Percentiles rank a stretch among this genome's conserved stretches.
These are phyloP conservation scores for Diadophis punctatus DNA, from an alignment of 2,113 vertebrate species.

Conservation along the genomic window DNA sequence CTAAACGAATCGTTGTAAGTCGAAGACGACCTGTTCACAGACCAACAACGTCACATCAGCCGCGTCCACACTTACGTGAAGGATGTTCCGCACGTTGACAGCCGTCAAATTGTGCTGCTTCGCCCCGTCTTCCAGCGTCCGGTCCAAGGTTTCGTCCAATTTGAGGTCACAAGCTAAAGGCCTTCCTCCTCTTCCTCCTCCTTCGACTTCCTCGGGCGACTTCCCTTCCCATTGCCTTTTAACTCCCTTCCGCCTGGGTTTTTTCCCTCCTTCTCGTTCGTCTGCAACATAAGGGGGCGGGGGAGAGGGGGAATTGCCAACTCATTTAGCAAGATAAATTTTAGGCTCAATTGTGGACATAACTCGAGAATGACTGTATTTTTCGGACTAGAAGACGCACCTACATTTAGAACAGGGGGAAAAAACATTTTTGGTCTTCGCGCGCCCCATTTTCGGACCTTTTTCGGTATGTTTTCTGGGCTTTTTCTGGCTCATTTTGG, in stretches of 20 bases:
- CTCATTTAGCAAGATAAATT: too few relatives aligned
- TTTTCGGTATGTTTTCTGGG: too few relatives aligned
- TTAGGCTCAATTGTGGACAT: too few relatives aligned
- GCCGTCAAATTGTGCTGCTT: slow-evolving; percentile 87
- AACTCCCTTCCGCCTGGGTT: neutral
- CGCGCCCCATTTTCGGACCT: too few relatives aligned
- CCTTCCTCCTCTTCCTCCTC: slow-evolving; percentile 54
- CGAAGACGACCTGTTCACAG: too few relatives aligned
- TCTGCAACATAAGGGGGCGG: slow-evolving; percentile 53
- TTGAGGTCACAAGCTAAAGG: slow-evolving; percentile 70
- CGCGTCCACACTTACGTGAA: slow-evolving; percentile 78
- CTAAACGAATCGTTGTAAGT: too few relatives aligned
- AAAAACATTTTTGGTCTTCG: too few relatives aligned
- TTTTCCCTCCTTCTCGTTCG: slow-evolving; percentile 64
- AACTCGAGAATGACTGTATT: too few relatives aligned
- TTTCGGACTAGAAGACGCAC: too few relatives aligned
- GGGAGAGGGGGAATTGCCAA: too few relatives aligned
- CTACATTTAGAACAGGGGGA: too few relatives aligned
- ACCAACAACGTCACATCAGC: neutral
- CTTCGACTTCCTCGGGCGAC: slow-evolving; percentile 52
- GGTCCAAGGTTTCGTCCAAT: slow-evolving; percentile 82
- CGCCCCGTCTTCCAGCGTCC: slow-evolving; percentile 85
- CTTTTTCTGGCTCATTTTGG: too few relatives aligned
- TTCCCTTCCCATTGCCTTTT: neutral
- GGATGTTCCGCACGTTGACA: slow-evolving; percentile 85